These are phyloP conservation scores for Drosophila pruinosa DNA, from an alignment of 1,140 invertebrate species.

Conservation along the genomic window DNA sequence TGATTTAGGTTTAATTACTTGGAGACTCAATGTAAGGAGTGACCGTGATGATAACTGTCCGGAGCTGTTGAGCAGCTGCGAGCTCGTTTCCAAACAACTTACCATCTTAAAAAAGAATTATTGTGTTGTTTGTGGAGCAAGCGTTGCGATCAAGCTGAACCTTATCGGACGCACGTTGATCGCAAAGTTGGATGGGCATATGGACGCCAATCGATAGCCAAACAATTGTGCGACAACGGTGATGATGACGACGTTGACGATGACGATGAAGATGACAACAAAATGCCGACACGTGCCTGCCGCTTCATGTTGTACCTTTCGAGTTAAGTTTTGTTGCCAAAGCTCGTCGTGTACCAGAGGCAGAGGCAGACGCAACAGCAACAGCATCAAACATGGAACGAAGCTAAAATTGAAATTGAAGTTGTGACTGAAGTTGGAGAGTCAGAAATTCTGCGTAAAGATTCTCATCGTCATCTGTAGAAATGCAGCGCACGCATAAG, in stretches of 20 bases:
- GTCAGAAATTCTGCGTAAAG: conserved; percentile 66
- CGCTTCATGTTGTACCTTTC: not conserved
- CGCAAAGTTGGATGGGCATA: conserved; percentile 26
- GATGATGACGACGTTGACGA: conserved; percentile 4
- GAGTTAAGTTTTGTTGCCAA: conserved; percentile 30
- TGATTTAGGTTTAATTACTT: conserved; percentile 10
- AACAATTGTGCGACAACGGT: conserved; percentile 31
- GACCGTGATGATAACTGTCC: not conserved
- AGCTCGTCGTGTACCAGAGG: conserved; percentile 50
- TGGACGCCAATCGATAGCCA: conserved; percentile 55
- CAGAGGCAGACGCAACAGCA: not conserved
- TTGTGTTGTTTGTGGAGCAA: conserved; percentile 28
- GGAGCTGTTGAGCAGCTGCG: not conserved
- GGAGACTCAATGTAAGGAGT: not conserved
- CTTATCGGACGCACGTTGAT: conserved; percentile 59
- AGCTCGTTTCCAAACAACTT: not conserved
- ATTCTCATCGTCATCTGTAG: conserved; percentile 52
- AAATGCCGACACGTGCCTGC: conserved; percentile 73
- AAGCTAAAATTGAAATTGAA: conserved; percentile 1
- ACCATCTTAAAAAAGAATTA: conserved; percentile 8
- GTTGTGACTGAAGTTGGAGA: conserved; percentile 1
- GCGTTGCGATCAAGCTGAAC: conserved; percentile 10
- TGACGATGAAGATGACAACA: conserved; percentile 21
- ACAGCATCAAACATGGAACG: not conserved
- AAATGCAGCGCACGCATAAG: conserved; percentile 73